Evolutionary conservation across 35 echinoderm and acorn worm genomes (phyloP).

Genomic region (Lytechinus pictus): DNA sequence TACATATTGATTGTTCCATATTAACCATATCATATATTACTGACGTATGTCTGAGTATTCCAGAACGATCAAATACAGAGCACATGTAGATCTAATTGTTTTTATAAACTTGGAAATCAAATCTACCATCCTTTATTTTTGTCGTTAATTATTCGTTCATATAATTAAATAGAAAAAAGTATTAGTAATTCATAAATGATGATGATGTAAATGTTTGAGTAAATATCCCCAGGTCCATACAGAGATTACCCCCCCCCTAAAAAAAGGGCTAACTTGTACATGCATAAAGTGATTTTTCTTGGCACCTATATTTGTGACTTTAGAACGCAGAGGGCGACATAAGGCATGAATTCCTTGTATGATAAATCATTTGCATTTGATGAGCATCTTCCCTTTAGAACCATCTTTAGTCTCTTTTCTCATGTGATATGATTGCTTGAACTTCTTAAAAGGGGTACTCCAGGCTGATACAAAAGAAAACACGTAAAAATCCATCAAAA

Average conservation of each 20-base stretch:
- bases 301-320: not conserved
- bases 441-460: too few relatives aligned
- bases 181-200: not conserved
- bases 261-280: not conserved
- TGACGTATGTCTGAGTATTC: not conserved
- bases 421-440: not conserved
- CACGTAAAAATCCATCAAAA: too few relatives aligned
- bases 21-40: not conserved
- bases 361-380: not conserved
- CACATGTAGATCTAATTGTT: not conserved
- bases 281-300: not conserved
- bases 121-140: not conserved
- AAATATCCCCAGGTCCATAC: not conserved
- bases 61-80: not conserved
- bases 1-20: not conserved
- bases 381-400: constrained; percentile 8
- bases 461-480: too few relatives aligned
- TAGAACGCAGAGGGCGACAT: not conserved
- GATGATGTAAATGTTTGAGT: not conserved
- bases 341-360: constrained; percentile 5
- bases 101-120: not conserved
- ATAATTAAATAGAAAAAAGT: not conserved
- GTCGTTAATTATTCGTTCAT: not conserved
- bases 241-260: too few relatives aligned
- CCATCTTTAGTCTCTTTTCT: not conserved